Conservation (phyloP, 2,888 invertebrate genomes). For the Agonopterix heracliana region DNA sequence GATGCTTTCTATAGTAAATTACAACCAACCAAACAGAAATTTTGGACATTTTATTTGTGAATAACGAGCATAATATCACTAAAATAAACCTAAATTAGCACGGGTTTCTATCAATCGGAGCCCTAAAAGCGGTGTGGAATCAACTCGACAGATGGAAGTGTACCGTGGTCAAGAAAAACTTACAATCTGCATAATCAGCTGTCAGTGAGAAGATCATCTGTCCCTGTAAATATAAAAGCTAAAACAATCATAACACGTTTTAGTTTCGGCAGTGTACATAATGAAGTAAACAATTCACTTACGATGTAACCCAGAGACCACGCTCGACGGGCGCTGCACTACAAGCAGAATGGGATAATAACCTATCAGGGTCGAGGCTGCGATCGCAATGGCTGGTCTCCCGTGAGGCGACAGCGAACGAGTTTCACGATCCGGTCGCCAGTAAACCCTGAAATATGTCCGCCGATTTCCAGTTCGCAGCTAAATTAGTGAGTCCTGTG, state of each 20-base stretch:
- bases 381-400: conserved; percentile 59
- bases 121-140: conserved; percentile 43
- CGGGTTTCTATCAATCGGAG: conserved; percentile 41
- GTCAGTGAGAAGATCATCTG: conserved; percentile 77
- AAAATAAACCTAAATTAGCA: conserved; percentile 51
- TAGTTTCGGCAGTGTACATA: conserved; percentile 45
- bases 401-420: conserved; percentile 47
- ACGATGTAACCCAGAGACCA: conserved; percentile 57
- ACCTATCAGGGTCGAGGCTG: conserved; percentile 65
- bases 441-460: conserved; percentile 59
- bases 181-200: conserved; percentile 77
- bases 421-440: conserved; percentile 39
- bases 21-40: conserved; percentile 72
- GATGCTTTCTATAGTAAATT: conserved; percentile 76
- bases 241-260: conserved; percentile 69
- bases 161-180: conserved; percentile 70
- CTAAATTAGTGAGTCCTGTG: conserved; percentile 64
- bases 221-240: conserved; percentile 75
- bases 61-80: conserved; percentile 55
- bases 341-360: conserved; percentile 70
- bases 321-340: conserved; percentile 40
- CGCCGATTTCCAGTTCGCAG: conserved; percentile 56
- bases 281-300: conserved; percentile 53
- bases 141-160: conserved; percentile 64
- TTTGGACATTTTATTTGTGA: conserved; percentile 66